phyloP scores from a whole-genome alignment of 2,113 vertebrate genomes.

The Dromiciops gliroides region DNA sequence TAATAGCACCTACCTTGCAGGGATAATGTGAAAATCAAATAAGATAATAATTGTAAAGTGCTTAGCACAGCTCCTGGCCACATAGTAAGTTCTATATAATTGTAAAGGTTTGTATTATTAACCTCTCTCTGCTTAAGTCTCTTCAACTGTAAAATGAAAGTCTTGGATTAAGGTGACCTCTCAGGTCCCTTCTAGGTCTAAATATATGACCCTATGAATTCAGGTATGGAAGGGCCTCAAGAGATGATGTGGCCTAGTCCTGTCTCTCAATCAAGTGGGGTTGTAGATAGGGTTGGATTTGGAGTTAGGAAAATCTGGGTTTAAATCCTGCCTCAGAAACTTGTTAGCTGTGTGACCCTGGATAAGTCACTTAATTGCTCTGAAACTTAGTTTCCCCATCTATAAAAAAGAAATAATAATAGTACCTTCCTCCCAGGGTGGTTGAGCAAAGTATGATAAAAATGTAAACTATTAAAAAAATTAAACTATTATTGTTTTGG shows the following conservation, averaged over 20 bases:
- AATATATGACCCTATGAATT: background rate
- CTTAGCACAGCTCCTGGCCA: too few species aligned
- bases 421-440: background rate
- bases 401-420: background rate
- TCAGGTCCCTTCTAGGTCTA: background rate
- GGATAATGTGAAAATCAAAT: background rate
- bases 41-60: background rate
- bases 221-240: background rate
- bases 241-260: background rate
- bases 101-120: background rate
- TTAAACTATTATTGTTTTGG: background rate
- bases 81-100: background rate
- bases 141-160: background rate
- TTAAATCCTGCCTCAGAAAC: background rate
- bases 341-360: background rate
- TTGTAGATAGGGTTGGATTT: background rate
- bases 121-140: background rate
- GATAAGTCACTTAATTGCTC: background rate
- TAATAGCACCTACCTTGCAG: background rate
- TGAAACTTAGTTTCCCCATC: background rate
- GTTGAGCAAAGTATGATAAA: background rate
- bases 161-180: background rate
- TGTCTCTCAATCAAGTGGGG: background rate
- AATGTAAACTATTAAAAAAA: background rate
- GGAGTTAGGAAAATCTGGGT: background rate